A percentile compares a stretch with the other conserved stretches of the same genome.
These are phyloP conservation scores for Oscheius sp. DNA, from an alignment of 2,888 invertebrate genomes.

Conservation along the genomic window DNA sequence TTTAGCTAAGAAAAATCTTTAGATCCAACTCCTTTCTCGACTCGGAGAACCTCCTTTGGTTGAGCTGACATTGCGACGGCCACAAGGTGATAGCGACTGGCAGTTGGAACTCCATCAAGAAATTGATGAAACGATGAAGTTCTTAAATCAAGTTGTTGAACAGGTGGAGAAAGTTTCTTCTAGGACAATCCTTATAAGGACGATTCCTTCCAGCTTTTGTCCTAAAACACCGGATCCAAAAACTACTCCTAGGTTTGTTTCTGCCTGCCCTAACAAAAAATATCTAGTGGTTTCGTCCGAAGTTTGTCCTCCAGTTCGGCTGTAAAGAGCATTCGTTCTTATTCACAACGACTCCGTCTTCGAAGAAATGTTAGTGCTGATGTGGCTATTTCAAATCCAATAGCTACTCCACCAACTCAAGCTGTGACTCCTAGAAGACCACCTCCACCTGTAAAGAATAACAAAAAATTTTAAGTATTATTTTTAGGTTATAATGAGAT, in stretches of 20 bases:
- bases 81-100: constrained; percentile 9
- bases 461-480: background rate
- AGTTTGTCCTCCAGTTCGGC: constrained; percentile 12
- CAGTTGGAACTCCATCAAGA: background rate
- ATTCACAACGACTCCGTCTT: constrained; percentile 15
- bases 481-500: no score
- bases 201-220: background rate
- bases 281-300: constrained; percentile 1
- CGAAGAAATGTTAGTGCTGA: constrained; percentile 1
- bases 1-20: background rate
- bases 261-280: background rate
- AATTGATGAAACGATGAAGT: constrained; percentile 18
- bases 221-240: constrained; percentile 14
- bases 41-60: background rate
- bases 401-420: background rate
- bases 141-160: background rate
- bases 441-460: background rate
- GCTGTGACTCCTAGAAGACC: background rate
- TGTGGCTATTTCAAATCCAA: background rate
- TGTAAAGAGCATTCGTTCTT: constrained; percentile 17
- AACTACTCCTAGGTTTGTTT: constrained; percentile 5
- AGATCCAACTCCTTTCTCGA: constrained; percentile 5
- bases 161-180: constrained; percentile 8
- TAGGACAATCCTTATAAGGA: background rate
- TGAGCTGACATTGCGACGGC: background rate